Evolutionary conservation across 2,797 vertebrate species (phyloP), one percentile per base, ranked within the genome.

Genomic region (Decapterus maruadsi): DNA sequence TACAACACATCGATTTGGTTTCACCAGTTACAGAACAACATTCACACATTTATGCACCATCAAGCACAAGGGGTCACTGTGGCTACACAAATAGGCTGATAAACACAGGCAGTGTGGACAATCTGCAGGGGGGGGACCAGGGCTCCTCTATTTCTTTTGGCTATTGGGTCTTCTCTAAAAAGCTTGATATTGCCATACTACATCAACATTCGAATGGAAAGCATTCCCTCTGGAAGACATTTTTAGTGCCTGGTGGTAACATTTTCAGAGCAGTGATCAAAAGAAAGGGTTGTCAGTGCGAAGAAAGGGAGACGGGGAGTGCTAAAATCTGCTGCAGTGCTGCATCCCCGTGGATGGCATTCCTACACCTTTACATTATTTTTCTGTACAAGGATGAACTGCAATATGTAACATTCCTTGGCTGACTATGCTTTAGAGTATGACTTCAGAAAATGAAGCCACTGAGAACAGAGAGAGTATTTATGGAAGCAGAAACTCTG

Each of bases 21-120:
- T 89, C 75, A 94, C 91, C 85, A 75, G 84, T 92, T 87, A 95
- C 92, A 73, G 70, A 91, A 94, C 90, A 83, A 94, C 94, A 92
- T 93, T 93, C 88, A 94, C 89, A 94, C 89, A 9, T 87, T 86
- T 87, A 93, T 92, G 89, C 93, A 95, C 94, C 86, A 94, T 76
- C 85, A 92, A 92, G 90, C 94, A 95, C 93, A 86, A 94, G 90
- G 91, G 91, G 84, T 94, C 92, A 94, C 93, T 88, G 91, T 88
- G 85, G 89, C 87, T 89, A 93, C 92, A 93, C 84, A 78, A 87
- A 88, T 8, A 89, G 88, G 89, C 85, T 60, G 75, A 86, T 80
- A 87, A 82, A 86, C 84, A 86, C 85, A 86, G 85, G 82, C 89
- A 77, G 86, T 72, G 38, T 80, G 72, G 82, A 83, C 76, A 66